Conservation (phyloP, 2,888 invertebrate species). For the Eumacrocentrus americanus region DNA sequence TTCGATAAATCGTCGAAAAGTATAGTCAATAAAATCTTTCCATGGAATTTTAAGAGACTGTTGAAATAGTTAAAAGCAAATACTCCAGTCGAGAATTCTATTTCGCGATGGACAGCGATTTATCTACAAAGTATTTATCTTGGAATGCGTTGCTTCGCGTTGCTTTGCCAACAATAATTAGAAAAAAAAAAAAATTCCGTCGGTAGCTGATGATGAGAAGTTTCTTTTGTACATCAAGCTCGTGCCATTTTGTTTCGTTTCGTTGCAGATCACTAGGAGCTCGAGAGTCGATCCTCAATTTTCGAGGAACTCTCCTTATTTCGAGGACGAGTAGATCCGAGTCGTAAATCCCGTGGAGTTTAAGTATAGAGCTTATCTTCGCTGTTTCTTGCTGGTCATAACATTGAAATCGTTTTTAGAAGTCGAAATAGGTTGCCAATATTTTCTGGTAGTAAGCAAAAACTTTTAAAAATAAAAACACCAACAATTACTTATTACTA, state of each 20-base stretch:
- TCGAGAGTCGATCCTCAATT: conserved; percentile 11
- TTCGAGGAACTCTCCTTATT: conserved; percentile 18
- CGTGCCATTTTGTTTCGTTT: conserved; percentile 9
- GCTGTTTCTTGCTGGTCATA: neutral
- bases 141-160: too few species aligned
- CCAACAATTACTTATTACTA: neutral
- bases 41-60: too few species aligned
- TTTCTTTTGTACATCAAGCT: conserved; percentile 15
- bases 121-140: neutral
- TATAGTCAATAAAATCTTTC: too few species aligned
- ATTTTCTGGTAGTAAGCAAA: conserved; percentile 4
- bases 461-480: neutral
- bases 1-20: too few species aligned
- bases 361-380: neutral
- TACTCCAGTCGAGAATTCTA: too few species aligned
- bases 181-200: neutral
- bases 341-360: neutral
- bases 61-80: too few species aligned
- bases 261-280: neutral
- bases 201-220: neutral
- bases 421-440: too few species aligned
- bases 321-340: conserved; percentile 9
- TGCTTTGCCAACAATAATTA: neutral
- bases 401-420: neutral
- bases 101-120: too few species aligned